Percentiles rank a stretch among this genome's conserved stretches.
phyloP scores from a whole-genome alignment of 2,797 vertebrate genomes.

The Crocidura indochinensis region DNA sequence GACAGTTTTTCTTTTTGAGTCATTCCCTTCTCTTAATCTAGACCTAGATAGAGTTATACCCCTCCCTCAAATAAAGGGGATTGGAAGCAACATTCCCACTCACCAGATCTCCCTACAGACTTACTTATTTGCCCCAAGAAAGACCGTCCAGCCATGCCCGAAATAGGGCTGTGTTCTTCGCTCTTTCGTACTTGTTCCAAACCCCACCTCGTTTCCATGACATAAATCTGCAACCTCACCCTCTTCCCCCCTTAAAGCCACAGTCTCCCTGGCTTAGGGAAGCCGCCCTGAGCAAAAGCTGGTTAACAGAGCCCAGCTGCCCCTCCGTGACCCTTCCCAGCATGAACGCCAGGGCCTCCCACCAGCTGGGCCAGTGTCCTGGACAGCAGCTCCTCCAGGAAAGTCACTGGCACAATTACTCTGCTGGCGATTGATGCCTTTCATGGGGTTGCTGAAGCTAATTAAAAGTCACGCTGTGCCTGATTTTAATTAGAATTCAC shows the following conservation, averaged over 20 bases:
- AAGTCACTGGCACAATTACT: background rate
- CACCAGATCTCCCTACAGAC: background rate
- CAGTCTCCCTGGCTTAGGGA: background rate
- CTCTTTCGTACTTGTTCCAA: slow-evolving; percentile 2
- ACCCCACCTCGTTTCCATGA: slow-evolving; percentile 36
- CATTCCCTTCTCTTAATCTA: slow-evolving; percentile 6
- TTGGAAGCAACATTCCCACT: background rate
- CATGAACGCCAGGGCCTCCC: background rate
- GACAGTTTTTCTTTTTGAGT: background rate
- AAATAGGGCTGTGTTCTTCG: background rate
- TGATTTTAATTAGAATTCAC: slow-evolving; percentile 66
- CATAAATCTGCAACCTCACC: background rate
- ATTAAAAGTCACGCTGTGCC: slow-evolving; percentile 57
- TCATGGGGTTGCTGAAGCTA: slow-evolving; percentile 8
- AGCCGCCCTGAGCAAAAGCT: background rate
- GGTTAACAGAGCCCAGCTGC: background rate
- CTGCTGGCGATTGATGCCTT: background rate
- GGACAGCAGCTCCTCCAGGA: background rate
- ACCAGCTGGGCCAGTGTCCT: background rate
- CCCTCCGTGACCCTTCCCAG: background rate
- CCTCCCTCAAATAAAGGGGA: background rate
- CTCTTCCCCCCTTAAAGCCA: background rate
- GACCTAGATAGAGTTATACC: background rate
- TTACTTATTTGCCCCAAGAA: slow-evolving; percentile 29
- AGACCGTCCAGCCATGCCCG: slow-evolving; percentile 1